phyloP scores from a whole-genome alignment of 2,797 vertebrate genomes.

The Mus minutoides region DNA sequence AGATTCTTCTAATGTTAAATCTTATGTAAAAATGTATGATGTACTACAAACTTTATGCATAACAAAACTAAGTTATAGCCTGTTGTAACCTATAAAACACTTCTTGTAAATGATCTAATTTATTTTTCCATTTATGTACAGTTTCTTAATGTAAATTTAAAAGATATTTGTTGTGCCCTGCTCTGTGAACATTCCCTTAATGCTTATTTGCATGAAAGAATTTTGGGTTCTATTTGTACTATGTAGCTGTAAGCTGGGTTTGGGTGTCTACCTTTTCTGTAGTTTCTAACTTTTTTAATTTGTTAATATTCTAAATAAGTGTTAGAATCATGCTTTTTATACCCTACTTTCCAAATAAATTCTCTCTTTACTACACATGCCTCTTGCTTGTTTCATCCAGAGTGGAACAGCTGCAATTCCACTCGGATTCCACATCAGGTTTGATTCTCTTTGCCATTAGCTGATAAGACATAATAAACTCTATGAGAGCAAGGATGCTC shows the following conservation, averaged over 20 bases:
- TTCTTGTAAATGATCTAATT: constrained; percentile 89
- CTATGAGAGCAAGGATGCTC: background rate
- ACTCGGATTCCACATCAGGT: background rate
- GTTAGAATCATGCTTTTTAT: constrained; percentile 83
- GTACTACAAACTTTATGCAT: constrained; percentile 83
- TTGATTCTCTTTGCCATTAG: background rate
- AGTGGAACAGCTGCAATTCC: background rate
- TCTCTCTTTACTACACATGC: constrained; percentile 65
- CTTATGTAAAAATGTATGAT: constrained; percentile 84
- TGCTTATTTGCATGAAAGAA: constrained; percentile 85
- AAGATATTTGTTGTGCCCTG: constrained; percentile 76
- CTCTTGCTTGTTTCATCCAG: constrained; percentile 29
- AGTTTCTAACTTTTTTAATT: constrained; percentile 82
- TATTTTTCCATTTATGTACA: constrained; percentile 89
- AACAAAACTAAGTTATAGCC: constrained; percentile 81
- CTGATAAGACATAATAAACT: background rate
- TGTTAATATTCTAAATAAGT: constrained; percentile 83
- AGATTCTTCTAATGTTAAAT: constrained; percentile 84
- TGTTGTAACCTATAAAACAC: constrained; percentile 85
- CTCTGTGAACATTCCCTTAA: constrained; percentile 81
- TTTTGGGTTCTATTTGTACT: constrained; percentile 78
- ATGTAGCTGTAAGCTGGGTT: constrained; percentile 59
- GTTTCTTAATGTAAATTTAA: constrained; percentile 82
- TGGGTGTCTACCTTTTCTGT: constrained; percentile 80
- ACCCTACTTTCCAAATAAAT: constrained; percentile 88